Evolutionary conservation across 2,797 vertebrate genomes (phyloP).

Genomic region (Leuciscus waleckii): DNA sequence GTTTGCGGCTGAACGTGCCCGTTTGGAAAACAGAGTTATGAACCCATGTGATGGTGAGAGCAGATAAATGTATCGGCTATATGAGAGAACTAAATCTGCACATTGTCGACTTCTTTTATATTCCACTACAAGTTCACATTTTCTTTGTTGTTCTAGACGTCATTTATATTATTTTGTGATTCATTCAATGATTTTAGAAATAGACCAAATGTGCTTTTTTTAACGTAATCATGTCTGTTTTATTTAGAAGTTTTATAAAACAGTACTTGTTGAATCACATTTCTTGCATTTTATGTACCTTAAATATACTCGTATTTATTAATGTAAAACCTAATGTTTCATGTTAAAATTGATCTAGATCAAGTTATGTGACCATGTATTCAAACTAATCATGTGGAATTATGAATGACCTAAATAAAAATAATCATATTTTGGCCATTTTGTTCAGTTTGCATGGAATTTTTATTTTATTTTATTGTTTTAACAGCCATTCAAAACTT

Average conservation of each 20-base stretch:
- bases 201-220: not conserved
- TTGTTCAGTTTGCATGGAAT: not conserved
- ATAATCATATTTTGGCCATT: not conserved
- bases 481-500: not conserved
- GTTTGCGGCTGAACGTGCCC: constrained; percentile 83
- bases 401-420: constrained; percentile 9
- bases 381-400: not conserved
- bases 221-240: not conserved
- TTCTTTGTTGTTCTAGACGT: not conserved
- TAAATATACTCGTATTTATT: not conserved
- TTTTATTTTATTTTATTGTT: not conserved
- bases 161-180: not conserved
- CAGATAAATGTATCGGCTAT: not conserved
- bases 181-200: constrained; percentile 12
- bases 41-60: not conserved
- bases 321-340: not conserved
- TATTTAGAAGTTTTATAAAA: not conserved
- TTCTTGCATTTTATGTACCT: not conserved
- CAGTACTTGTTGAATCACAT: not conserved
- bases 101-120: not conserved
- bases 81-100: not conserved
- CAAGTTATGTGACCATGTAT: not conserved
- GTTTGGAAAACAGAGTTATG: constrained; percentile 79
- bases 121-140: not conserved
- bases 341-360: not conserved